Base-by-base conservation (phyloP, 2,888 invertebrate genomes). In the Crematogaster levior region DNA sequence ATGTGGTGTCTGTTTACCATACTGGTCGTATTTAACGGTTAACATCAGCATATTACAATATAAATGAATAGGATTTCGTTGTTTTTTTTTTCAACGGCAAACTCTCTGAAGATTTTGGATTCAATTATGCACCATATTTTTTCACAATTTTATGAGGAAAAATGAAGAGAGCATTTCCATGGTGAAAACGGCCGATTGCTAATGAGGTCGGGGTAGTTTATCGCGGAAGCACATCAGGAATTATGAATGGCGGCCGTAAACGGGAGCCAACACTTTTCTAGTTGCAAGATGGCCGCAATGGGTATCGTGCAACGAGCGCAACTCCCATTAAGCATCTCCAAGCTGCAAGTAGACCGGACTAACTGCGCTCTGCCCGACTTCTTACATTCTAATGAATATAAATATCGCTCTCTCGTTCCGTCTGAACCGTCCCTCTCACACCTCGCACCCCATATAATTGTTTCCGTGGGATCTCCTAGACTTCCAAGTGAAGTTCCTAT, bases 331-430 rank as follows among this genome's bases (percentile, higher is more conserved):
- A 89, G 85, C 85, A 86, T 88, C 83, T 88, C 82, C 79, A 77
- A 84, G 84, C 86, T 86, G 81, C 81, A 72, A 86, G 83, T 81
- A 82, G 80, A 86, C 84, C 72, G 66, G 75, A 84, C 85, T 83
- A 87, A 88, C 85, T 82, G 70, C 85, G 79, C 85, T 73, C 73
- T 53, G 53, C 73, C 68, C 63, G 83, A 83, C 88, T 89, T 89
- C 86, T 89, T 86, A 87, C 86, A 86, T 91, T 89, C 86, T 89
- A 91, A 90, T 90, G 90, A 91, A 91, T 91, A 91, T 90, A 90
- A 92, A 92, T 91, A 91, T 89, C 87, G 12, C 43, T 12, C 40
- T 30, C 80, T 66, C 68, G 46, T 61, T 27, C 68, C 21, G 58
- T 18, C 27, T 37, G 21, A 12, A 30, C 27, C 40, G 27, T 53